Evolutionary conservation across 2,113 vertebrate species (phyloP).

Genomic region (Pseudopipra pipra): DNA sequence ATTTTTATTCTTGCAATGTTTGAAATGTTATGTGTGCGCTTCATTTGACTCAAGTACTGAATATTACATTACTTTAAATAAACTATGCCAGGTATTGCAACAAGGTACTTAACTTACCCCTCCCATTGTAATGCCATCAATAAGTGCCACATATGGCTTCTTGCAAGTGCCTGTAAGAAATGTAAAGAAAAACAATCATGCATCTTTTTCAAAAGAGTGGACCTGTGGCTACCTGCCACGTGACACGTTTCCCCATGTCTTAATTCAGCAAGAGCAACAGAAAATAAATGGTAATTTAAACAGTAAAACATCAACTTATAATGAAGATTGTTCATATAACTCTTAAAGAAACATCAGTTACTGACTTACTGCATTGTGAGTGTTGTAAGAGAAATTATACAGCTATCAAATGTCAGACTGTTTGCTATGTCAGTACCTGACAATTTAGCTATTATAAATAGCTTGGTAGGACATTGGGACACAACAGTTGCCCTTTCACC

Average conservation of each 20-base stretch:
- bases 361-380: not conserved
- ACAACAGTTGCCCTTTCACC: not conserved
- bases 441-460: not conserved
- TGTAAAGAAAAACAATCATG: not conserved
- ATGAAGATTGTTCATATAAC: not conserved
- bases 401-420: not conserved
- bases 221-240: not conserved
- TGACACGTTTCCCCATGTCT: not conserved
- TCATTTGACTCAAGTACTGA: not conserved
- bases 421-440: not conserved
- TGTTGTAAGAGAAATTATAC: not conserved
- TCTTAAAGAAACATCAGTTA: not conserved
- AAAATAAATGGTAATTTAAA: not conserved
- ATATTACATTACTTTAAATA: not conserved
- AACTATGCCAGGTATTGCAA: not conserved
- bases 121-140: constrained; percentile 97
- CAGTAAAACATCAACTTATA: not conserved
- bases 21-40: fast-evolving
- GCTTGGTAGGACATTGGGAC: not conserved
- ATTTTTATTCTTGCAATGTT: not conserved
- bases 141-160: constrained; percentile 91
- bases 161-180: constrained; percentile 77
- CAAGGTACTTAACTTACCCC: constrained; percentile 82
- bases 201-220: not conserved
- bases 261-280: not conserved